These are phyloP conservation scores for Periphyllus acericola DNA, from an alignment of 2,888 invertebrate genomes.

Conservation along the genomic window DNA sequence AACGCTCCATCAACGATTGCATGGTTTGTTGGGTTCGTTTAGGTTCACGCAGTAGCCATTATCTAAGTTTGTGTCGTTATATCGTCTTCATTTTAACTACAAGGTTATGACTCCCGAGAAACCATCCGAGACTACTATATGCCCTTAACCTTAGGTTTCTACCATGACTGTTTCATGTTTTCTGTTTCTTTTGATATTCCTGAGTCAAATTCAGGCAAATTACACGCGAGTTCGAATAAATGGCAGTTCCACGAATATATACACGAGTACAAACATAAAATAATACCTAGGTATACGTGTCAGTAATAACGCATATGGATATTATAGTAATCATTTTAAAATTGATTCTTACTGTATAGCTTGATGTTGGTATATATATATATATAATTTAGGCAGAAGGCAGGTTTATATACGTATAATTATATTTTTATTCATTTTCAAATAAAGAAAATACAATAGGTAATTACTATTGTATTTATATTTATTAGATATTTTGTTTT, in stretches of 20 bases:
- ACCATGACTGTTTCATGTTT: constrained; percentile 7
- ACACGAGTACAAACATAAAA: constrained; percentile 2
- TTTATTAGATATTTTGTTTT: neutral
- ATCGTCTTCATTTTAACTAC: constrained; percentile 19
- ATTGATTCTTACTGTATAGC: neutral
- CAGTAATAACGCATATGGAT: neutral
- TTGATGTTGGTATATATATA: neutral
- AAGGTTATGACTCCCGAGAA: constrained; percentile 58
- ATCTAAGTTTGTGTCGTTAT: constrained; percentile 29
- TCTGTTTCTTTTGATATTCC: constrained; percentile 18
- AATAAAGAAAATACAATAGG: constrained; percentile 1
- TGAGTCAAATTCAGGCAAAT: constrained; percentile 38
- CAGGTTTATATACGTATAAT: neutral
- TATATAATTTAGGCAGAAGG: neutral
- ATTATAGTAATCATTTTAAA: neutral
- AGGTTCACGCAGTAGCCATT: constrained; percentile 55
- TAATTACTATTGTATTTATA: neutral
- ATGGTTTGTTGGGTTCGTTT: constrained; percentile 52
- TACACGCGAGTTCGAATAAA: constrained; percentile 23
- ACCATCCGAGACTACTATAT: constrained; percentile 48
- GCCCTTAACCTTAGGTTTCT: constrained; percentile 55
- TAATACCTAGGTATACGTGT: neutral
- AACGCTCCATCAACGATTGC: constrained; percentile 47
- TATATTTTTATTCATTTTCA: constrained; percentile 1
- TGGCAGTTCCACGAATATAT: neutral